Conservation (phyloP, 1,140 invertebrate species). For the Neotoxoptera formosana region DNA sequence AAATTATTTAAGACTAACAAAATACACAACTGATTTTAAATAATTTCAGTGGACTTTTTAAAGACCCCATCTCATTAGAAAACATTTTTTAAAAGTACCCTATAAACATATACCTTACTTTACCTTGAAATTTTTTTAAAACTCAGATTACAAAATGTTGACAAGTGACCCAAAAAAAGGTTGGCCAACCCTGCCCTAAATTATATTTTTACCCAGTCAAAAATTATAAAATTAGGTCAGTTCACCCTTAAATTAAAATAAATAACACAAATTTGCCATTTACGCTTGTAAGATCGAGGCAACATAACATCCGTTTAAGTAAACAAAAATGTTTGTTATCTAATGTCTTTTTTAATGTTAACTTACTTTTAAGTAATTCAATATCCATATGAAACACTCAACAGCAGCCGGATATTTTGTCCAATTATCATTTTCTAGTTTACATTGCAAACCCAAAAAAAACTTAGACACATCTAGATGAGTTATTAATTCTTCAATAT, state of each 20-base stretch:
- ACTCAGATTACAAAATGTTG: too few species aligned
- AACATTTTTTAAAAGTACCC: too few species aligned
- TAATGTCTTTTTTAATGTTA: background rate
- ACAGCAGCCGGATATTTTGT: conserved; percentile 53
- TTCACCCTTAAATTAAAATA: background rate
- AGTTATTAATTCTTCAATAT: conserved; percentile 32
- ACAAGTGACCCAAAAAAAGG: too few species aligned
- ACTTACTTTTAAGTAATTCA: conserved; percentile 42
- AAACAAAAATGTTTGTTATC: background rate
- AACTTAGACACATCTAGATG: conserved; percentile 1
- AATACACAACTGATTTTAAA: too few species aligned
- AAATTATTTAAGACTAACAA: too few species aligned
- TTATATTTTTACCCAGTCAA: background rate
- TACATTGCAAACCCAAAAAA: background rate
- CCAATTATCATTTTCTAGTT: conserved; percentile 43
- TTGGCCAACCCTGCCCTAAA: background rate
- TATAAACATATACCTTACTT: too few species aligned
- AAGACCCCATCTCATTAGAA: too few species aligned
- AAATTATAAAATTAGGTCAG: background rate
- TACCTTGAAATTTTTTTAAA: too few species aligned
- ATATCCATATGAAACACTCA: conserved; percentile 41
- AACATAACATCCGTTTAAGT: background rate
- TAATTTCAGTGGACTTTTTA: too few species aligned
- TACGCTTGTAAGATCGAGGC: background rate
- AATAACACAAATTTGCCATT: background rate